A percentile compares a stretch with the other conserved stretches of the same genome.
These are phyloP conservation scores for Scaptomyza caliginosa DNA, from an alignment of 2,888 invertebrate genomes.

Conservation along the genomic window DNA sequence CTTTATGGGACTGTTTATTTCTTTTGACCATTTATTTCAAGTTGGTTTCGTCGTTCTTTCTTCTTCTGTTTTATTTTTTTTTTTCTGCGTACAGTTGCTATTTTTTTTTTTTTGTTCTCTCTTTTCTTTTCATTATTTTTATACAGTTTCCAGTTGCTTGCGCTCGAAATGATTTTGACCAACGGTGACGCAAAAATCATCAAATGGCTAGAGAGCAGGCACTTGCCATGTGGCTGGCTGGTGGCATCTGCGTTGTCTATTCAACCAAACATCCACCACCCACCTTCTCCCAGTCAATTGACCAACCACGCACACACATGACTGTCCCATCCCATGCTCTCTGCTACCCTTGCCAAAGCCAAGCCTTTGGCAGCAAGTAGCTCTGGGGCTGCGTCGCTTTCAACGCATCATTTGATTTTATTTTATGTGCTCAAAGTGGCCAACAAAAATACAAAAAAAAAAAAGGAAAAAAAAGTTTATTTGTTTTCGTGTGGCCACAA, in stretches of 20 bases:
- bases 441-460: constrained; percentile 53
- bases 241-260: constrained; percentile 66
- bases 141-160: constrained; percentile 82
- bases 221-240: constrained; percentile 26
- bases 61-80: not conserved
- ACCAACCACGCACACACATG: constrained; percentile 40
- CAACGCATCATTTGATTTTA: constrained; percentile 80
- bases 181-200: constrained; percentile 79
- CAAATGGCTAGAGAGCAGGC: constrained; percentile 55
- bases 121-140: constrained; percentile 71
- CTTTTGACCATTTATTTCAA: constrained; percentile 84
- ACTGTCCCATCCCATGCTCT: not conserved
- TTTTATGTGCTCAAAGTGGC: constrained; percentile 77
- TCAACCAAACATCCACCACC: constrained; percentile 63
- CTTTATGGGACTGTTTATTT: constrained; percentile 84
- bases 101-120: constrained; percentile 24
- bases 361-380: constrained; percentile 51
- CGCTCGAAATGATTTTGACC: constrained; percentile 79
- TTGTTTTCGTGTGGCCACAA: constrained; percentile 78
- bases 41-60: constrained; percentile 62
- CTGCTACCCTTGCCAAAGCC: constrained; percentile 19
- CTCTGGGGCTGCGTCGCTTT: constrained; percentile 62
- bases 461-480: constrained; percentile 75
- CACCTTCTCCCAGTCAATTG: constrained; percentile 25
- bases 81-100: constrained; percentile 11